Evolutionary conservation across 2,797 vertebrate genomes (phyloP).

Genomic region (Periophthalmus magnuspinnatus): DNA sequence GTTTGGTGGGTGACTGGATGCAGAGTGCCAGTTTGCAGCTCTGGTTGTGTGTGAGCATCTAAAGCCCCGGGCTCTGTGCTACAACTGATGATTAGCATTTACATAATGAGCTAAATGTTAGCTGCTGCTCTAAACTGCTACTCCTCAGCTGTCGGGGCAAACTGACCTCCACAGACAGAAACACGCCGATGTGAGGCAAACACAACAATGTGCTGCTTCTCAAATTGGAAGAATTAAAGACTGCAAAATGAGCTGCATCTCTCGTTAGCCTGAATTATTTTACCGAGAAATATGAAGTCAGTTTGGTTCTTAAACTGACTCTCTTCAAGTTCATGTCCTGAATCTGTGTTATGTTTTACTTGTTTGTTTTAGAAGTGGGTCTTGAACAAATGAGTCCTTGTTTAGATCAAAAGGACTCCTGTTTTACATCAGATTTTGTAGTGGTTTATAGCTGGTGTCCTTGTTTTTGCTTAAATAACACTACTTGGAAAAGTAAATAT

Average conservation of each 20-base stretch:
- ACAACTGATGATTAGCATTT: conserved; percentile 75
- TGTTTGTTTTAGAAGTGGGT: neutral
- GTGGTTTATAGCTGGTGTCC: neutral
- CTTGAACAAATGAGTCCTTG: neutral
- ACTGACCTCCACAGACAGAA: conserved; percentile 51
- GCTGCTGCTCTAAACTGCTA: conserved; percentile 70
- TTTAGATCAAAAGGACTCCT: neutral
- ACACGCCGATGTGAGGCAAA: conserved; percentile 5
- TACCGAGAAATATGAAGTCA: neutral
- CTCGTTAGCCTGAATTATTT: neutral
- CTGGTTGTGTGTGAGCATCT: conserved; percentile 45
- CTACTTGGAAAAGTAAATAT: no score
- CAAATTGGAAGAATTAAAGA: neutral
- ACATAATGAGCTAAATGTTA: conserved; percentile 83
- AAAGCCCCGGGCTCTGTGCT: conserved; percentile 47
- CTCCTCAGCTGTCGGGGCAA: conserved; percentile 56
- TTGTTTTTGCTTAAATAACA: no score
- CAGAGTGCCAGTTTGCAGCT: conserved; percentile 34
- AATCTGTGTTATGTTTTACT: neutral
- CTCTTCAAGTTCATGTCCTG: neutral
- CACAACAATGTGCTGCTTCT: neutral
- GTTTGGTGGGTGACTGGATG: conserved; percentile 33
- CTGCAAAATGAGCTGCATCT: neutral
- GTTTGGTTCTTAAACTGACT: neutral
- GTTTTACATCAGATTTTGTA: neutral